Evolutionary conservation across 2,797 vertebrate genomes (phyloP).

Genomic region (Tarsius wallacei): DNA sequence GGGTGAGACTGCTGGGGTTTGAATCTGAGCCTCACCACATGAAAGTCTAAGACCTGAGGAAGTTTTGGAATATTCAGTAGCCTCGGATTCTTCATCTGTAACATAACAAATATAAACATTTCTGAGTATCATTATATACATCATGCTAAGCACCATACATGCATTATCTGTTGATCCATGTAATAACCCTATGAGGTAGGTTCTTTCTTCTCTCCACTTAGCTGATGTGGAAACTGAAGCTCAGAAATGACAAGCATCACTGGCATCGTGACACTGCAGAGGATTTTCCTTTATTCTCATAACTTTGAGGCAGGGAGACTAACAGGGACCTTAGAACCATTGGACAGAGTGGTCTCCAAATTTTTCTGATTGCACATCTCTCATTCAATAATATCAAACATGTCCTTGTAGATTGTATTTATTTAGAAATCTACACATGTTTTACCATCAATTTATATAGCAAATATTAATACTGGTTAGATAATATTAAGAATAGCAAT

Average conservation of each 20-base stretch:
- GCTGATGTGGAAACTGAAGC: not conserved
- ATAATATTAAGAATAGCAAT: not conserved
- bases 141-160: not conserved
- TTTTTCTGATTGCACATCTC: not conserved
- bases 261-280: not conserved
- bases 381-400: not conserved
- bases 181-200: not conserved
- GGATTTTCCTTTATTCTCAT: not conserved
- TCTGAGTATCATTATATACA: not conserved
- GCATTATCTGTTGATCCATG: not conserved
- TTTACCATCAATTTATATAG: not conserved
- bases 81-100: not conserved
- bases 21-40: not conserved
- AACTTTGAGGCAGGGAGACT: rapidly evolving
- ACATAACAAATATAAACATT: not conserved
- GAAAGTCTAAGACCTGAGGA: not conserved
- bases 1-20: not conserved
- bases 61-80: not conserved
- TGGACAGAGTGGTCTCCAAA: not conserved
- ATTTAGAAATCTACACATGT: not conserved
- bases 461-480: not conserved
- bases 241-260: not conserved
- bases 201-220: not conserved
- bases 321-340: not conserved
- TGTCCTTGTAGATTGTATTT: not conserved